phyloP scores from a whole-genome alignment of 2,797 vertebrate genomes.

The Malurus leucopterus region DNA sequence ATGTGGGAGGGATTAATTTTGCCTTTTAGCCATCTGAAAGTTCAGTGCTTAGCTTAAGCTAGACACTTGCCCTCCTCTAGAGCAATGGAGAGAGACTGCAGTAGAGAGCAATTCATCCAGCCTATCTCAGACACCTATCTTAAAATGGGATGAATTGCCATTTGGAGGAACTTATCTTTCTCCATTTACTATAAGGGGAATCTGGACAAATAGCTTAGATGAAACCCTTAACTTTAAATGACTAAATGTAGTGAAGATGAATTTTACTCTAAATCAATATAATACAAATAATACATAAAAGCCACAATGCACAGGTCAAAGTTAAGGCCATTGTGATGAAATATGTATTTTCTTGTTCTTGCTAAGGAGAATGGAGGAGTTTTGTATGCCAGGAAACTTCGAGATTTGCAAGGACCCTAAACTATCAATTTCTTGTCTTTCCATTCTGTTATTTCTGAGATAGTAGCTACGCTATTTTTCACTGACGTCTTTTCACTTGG shows the following conservation, averaged over 20 bases:
- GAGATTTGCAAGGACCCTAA: neutral
- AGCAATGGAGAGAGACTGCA: neutral
- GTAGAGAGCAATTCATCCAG: neutral
- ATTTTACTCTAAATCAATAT: conserved; percentile 18
- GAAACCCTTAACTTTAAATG: conserved; percentile 1
- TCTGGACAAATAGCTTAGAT: neutral
- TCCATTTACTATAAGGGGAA: neutral
- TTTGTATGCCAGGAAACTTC: neutral
- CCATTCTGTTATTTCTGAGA: neutral
- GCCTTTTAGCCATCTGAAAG: neutral
- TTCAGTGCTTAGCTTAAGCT: neutral
- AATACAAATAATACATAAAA: conserved; percentile 45
- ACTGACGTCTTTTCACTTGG: neutral
- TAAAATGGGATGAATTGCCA: conserved; percentile 1
- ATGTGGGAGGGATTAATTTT: neutral
- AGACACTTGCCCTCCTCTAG: neutral
- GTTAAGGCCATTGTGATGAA: conserved; percentile 16
- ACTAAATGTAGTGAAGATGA: conserved; percentile 1
- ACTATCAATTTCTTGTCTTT: neutral
- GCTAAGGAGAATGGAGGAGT: neutral
- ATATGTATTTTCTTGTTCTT: neutral
- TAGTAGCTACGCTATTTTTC: neutral
- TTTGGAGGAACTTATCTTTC: conserved; percentile 20
- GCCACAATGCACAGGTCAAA: conserved; percentile 3
- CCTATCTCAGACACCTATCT: neutral